Evolutionary conservation across 2,797 vertebrate species (phyloP), one percentile per base, ranked within the genome.

Genomic region (Novumbra hubbsi): DNA sequence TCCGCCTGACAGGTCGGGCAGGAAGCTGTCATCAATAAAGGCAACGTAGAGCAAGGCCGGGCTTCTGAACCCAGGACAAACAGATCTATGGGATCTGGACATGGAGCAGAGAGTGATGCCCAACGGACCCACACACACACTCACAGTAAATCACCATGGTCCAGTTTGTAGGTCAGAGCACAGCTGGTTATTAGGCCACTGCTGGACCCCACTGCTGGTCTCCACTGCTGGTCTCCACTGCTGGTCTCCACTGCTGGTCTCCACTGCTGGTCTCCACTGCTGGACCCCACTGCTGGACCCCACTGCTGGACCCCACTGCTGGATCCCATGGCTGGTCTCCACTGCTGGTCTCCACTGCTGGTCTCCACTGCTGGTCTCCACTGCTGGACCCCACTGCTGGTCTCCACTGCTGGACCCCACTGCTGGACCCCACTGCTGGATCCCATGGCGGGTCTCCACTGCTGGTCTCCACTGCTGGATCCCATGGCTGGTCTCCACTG

Each of bases 31-130:
- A 75, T 78, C 81, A 78, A 81, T 50, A 70, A 78, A 86, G 90
- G 93, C 92, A 91, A 93, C 92, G 83, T 86, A 80, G 77, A 84
- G 87, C 84, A 86, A 71, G 64, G 71, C 41, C 73, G 16, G 63
- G 63, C 12, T 28, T 15, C 63, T 45, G 76, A 82, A 85, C 72
- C 74, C 30, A 34, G 1, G 50, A 70, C 83, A 80, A 75, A 85
- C 73, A 75, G 76, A 87, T 88, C 86, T 77, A 85, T 88, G 79
- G 30, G 68, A 68, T 88, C 81, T 66, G 82, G 85, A 81, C 11
- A 48, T 30, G 48, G 73, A 71, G 80, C 81, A 73, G 65, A 28
- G 11, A 68, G 84, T 60, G 80, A n/a, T 77, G 71, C 69, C 73
- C 73, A 68, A 80, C 76, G 79, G 86, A 79, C 17, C 5, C 30